Percentiles rank a stretch among this genome's conserved stretches.
Evolutionary conservation across 2,888 invertebrate species (phyloP).

Genomic region (Netelia virgata): DNA sequence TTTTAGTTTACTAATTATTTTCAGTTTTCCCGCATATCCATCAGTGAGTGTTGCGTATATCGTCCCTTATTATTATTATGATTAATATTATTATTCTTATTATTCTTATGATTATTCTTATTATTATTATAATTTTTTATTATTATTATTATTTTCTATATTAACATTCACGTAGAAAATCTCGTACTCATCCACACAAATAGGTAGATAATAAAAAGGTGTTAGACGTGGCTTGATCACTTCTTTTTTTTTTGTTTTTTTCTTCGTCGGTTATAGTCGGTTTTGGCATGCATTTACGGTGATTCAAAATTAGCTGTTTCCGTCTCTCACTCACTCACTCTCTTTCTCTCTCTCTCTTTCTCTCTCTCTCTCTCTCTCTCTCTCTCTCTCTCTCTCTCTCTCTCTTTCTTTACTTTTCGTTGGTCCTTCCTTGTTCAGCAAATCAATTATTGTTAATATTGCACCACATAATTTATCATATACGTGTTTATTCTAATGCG

Average conservation of each 20-base stretch:
- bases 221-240: conserved; percentile 51
- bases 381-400: conserved; percentile 19
- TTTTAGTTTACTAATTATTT: conserved; percentile 53
- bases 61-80: conserved; percentile 12
- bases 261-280: conserved; percentile 31
- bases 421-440: conserved; percentile 40
- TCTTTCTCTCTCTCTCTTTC: conserved; percentile 23
- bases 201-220: conserved; percentile 42
- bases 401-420: conserved; percentile 22
- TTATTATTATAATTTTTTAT: conserved; percentile 2
- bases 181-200: conserved; percentile 34
- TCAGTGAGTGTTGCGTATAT: conserved; percentile 50
- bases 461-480: conserved; percentile 38
- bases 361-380: conserved; percentile 24
- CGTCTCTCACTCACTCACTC: conserved; percentile 32
- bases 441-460: conserved; percentile 40
- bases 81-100: neutral
- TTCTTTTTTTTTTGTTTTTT: conserved; percentile 17
- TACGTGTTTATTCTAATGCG: conserved; percentile 68
- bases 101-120: neutral
- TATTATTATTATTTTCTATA: neutral
- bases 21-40: conserved; percentile 49
- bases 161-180: conserved; percentile 46
- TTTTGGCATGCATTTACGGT: conserved; percentile 53
- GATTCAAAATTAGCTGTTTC: conserved; percentile 50